phyloP scores from a whole-genome alignment of 2,797 vertebrate species.

The Oophaga sylvatica region DNA sequence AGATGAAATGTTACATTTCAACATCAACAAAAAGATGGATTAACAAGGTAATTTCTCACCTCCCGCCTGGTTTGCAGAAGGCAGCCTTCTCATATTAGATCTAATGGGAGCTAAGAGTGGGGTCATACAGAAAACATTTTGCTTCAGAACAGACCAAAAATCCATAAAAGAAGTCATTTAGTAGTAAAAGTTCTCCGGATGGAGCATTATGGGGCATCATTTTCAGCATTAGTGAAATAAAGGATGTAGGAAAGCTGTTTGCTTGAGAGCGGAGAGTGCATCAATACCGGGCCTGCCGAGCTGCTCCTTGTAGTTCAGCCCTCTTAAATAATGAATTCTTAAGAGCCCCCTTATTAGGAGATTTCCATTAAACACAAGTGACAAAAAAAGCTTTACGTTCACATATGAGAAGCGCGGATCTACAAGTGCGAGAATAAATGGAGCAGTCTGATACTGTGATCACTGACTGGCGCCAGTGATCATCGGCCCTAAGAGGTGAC shows the following conservation, averaged over 20 bases:
- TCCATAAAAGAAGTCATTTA: conserved; percentile 65
- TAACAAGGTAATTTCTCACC: conserved; percentile 63
- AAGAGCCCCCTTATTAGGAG: conserved; percentile 70
- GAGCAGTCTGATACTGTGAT: conserved; percentile 52
- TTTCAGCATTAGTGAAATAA: conserved; percentile 67
- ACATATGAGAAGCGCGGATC: conserved; percentile 47
- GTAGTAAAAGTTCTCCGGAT: conserved; percentile 66
- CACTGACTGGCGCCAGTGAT: conserved; percentile 21
- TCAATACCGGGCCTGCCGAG: conserved; percentile 69
- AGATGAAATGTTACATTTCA: conserved; percentile 57
- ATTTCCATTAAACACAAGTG: conserved; percentile 71
- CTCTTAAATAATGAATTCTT: conserved; percentile 72
- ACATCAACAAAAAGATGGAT: conserved; percentile 62
- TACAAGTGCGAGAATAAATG: conserved; percentile 57
- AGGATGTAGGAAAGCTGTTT: conserved; percentile 64
- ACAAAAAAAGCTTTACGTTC: conserved; percentile 62
- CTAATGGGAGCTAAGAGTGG: conserved; percentile 65
- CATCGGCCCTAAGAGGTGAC: background rate
- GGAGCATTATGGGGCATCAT: conserved; percentile 68
- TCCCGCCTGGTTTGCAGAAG: conserved; percentile 55
- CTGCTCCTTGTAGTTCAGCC: conserved; percentile 65
- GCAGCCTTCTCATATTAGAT: conserved; percentile 67
- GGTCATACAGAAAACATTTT: conserved; percentile 62
- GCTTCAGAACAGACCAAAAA: conserved; percentile 67
- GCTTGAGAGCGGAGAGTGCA: conserved; percentile 67